phyloP scores from a whole-genome alignment of 2,797 vertebrate genomes.

The Gobionotothen gibberifrons region DNA sequence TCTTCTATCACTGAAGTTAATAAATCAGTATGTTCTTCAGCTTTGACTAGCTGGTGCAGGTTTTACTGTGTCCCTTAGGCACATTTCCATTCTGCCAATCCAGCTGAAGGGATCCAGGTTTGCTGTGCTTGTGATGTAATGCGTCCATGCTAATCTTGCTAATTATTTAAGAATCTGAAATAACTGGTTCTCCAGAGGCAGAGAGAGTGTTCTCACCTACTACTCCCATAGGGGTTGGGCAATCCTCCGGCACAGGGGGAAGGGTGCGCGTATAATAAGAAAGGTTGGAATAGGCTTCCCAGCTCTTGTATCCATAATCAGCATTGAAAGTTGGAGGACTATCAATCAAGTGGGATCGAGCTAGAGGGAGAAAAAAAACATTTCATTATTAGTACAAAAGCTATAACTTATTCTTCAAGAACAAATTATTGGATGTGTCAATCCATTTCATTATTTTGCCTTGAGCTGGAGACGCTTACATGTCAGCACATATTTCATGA shows the following conservation, averaged over 20 bases:
- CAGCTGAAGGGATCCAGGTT: background rate
- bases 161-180: slow-evolving; percentile 78
- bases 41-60: slow-evolving; percentile 11
- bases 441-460: slow-evolving; percentile 16
- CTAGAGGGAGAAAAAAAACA: slow-evolving; percentile 68
- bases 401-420: background rate
- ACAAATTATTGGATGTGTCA: slow-evolving; percentile 22
- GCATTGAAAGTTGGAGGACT: slow-evolving; percentile 95
- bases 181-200: slow-evolving; percentile 78
- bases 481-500: slow-evolving; percentile 95
- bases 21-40: background rate
- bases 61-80: slow-evolving; percentile 1
- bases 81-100: background rate
- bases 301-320: slow-evolving; percentile 92
- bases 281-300: slow-evolving; percentile 97
- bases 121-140: slow-evolving; percentile 52
- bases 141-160: slow-evolving; percentile 16
- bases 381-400: slow-evolving; percentile 6
- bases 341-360: slow-evolving; percentile 94
- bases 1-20: background rate
- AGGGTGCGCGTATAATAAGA: slow-evolving; percentile 94
- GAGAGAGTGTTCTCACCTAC: slow-evolving; percentile 85
- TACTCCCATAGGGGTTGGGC: slow-evolving; percentile 96
- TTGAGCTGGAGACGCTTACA: slow-evolving; percentile 85
- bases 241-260: slow-evolving; percentile 91